A percentile compares a stretch with the other conserved stretches of the same genome.
phyloP scores from a whole-genome alignment of 35 echinoderm and acorn worm species.

The Heliocidaris erythrogramma region DNA sequence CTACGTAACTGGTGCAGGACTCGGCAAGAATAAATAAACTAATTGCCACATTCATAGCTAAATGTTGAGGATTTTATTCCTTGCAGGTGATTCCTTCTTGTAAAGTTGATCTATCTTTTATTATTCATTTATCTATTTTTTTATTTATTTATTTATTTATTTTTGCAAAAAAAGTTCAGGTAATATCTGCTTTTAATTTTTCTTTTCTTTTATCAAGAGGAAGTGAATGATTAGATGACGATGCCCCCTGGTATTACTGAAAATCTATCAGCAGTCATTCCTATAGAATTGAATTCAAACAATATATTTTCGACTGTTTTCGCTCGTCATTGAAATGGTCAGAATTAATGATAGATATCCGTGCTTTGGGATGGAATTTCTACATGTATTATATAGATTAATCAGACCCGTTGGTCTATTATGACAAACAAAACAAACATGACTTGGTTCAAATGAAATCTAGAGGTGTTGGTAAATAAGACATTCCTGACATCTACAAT shows the following conservation, averaged over 20 bases:
- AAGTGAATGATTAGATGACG: not conserved
- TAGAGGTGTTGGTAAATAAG: not conserved
- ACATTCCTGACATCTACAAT: not conserved
- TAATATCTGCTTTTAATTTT: too few species aligned
- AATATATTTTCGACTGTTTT: not conserved
- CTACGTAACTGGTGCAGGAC: too few species aligned
- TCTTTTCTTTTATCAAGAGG: not conserved
- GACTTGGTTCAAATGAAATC: not conserved
- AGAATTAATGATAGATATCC: not conserved
- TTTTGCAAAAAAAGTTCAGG: too few species aligned
- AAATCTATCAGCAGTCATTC: not conserved
- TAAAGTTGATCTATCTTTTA: too few species aligned
- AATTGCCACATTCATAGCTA: too few species aligned
- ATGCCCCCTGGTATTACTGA: not conserved
- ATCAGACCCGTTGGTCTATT: not conserved
- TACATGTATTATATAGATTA: not conserved
- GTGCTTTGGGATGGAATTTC: not conserved
- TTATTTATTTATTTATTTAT: too few species aligned
- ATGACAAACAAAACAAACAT: not conserved
- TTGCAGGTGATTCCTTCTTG: too few species aligned
- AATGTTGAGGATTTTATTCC: too few species aligned
- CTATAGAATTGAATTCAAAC: not conserved
- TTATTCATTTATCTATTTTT: too few species aligned
- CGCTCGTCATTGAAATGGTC: too few species aligned
- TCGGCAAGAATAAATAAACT: too few species aligned